Conservation (phyloP, 2,797 vertebrate genomes). For the Eremophila alpestris region DNA sequence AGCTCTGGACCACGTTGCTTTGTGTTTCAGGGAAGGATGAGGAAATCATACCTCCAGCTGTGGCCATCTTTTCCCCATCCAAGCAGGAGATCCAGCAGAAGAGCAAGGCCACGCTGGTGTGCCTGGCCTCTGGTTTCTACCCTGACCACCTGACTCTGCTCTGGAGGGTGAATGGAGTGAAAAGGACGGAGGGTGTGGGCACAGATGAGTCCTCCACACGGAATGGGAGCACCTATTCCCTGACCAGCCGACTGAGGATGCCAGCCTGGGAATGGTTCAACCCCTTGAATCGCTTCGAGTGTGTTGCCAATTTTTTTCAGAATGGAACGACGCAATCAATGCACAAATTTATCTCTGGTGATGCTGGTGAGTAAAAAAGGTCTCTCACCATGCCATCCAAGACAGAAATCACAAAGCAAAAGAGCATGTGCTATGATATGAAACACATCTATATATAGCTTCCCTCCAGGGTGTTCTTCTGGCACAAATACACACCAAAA, state of each 20-base stretch:
- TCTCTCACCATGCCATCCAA: background rate
- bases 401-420: background rate
- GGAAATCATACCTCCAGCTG: background rate
- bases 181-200: slow-evolving; percentile 56
- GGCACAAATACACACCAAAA: background rate
- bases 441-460: background rate
- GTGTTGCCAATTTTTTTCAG: slow-evolving; percentile 49
- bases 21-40: background rate
- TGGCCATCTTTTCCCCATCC: slow-evolving; percentile 74
- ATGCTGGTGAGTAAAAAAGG: background rate
- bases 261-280: slow-evolving; percentile 68
- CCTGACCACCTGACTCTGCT: slow-evolving; percentile 73
- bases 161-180: slow-evolving; percentile 68
- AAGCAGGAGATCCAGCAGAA: slow-evolving; percentile 66
- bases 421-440: background rate
- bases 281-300: slow-evolving; percentile 60
- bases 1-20: background rate
- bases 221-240: background rate
- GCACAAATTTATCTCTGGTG: background rate
- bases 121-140: slow-evolving; percentile 76
- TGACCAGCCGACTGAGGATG: slow-evolving; percentile 74
- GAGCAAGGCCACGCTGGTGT: slow-evolving; percentile 73
- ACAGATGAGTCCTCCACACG: slow-evolving; percentile 49
- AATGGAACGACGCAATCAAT: accelerated
- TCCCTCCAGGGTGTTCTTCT: background rate